Evolutionary conservation across 1,140 invertebrate genomes (phyloP).

Genomic region (Brachionus asplanchnoidis): DNA sequence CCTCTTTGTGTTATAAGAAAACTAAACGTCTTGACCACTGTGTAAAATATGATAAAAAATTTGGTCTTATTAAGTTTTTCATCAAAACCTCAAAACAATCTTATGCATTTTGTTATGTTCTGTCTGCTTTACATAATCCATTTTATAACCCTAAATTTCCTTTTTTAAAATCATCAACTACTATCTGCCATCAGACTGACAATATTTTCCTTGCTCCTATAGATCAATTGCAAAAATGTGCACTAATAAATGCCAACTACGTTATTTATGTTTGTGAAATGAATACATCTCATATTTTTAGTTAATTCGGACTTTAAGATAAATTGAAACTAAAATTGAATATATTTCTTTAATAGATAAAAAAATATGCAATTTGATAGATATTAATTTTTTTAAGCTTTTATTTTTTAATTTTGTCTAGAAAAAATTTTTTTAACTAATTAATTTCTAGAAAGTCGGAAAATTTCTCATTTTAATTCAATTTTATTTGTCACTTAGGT

Average conservation of each 20-base stretch:
- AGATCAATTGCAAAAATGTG: not conserved
- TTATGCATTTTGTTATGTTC: conserved; percentile 1
- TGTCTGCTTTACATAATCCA: not conserved
- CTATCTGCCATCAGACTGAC: not conserved
- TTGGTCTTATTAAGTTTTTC: not conserved
- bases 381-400: not conserved
- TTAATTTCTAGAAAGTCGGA: not conserved
- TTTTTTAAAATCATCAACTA: not conserved
- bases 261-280: not conserved
- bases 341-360: not conserved
- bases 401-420: not conserved
- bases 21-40: not conserved
- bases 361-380: not conserved
- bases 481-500: not conserved
- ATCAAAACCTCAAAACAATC: not conserved
- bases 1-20: not conserved
- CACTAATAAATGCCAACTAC: not conserved
- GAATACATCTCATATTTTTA: not conserved
- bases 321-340: not conserved
- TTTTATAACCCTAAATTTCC: conserved; percentile 6
- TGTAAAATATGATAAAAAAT: not conserved
- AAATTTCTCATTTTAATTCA: not conserved
- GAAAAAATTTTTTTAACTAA: not conserved
- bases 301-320: not conserved
- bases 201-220: not conserved